Conservation (phyloP, 2,797 vertebrate species). For the Paguma larvata region DNA sequence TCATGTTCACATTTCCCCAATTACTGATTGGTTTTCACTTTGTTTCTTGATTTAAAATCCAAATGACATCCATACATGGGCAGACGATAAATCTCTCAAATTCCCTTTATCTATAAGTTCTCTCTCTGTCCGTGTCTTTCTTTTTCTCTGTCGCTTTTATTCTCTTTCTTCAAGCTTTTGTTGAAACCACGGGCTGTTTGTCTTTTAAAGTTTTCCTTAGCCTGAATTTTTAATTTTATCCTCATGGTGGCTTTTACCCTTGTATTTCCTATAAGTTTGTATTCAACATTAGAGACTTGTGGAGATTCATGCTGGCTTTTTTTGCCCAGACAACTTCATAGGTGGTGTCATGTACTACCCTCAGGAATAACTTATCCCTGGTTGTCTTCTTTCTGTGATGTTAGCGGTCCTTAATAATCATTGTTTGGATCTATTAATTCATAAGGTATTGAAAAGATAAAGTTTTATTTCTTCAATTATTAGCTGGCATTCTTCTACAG, state of each 20-base stretch:
- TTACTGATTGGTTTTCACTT: slow-evolving; percentile 9
- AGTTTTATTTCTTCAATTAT: slow-evolving; percentile 61
- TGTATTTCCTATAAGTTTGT: neutral
- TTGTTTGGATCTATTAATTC: slow-evolving; percentile 57
- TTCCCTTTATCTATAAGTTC: neutral
- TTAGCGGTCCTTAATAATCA: neutral
- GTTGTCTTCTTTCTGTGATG: neutral
- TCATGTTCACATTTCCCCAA: neutral
- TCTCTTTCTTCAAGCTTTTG: neutral
- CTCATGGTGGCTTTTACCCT: neutral
- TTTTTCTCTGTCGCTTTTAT: neutral
- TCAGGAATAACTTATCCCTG: neutral
- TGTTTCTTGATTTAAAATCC: neutral
- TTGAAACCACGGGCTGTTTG: neutral
- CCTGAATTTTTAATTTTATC: neutral
- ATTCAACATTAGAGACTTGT: neutral
- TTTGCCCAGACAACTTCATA: neutral
- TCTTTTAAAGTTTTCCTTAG: neutral
- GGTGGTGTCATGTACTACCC: neutral
- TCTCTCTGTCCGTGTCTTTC: neutral
- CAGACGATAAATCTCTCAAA: neutral
- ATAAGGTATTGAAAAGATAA: slow-evolving; percentile 37
- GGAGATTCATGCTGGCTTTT: neutral
- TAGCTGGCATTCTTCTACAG: slow-evolving; percentile 24
- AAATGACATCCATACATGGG: neutral